Evolutionary conservation across 2,113 vertebrate species (phyloP).

Genomic region (Danio rerio): GRCz12tu NC_133181.1:12963001-12963500

Average conservation of each 20-base stretch:
- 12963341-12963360: slow-evolving; percentile 89
- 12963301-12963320: slow-evolving; percentile 84
- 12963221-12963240: slow-evolving; percentile 82
- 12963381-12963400: neutral
- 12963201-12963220: slow-evolving; percentile 82
- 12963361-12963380: slow-evolving; percentile 80
- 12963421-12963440: slow-evolving; percentile 46
- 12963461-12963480: slow-evolving; percentile 97
- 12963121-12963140: slow-evolving; percentile 78
- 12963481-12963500: slow-evolving; percentile 98
- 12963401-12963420: neutral
- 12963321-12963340: slow-evolving; percentile 89
- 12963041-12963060: slow-evolving; percentile 50
- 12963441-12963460: slow-evolving; percentile 94
- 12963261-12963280: slow-evolving; percentile 65
- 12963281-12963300: slow-evolving; percentile 82
- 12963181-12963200: slow-evolving; percentile 84
- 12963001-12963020: no score
- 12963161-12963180: slow-evolving; percentile 85
- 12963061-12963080: slow-evolving; percentile 91
- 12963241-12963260: slow-evolving; percentile 87
- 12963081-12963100: slow-evolving; percentile 89
- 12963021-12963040: no score
- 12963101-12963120: slow-evolving; percentile 68
- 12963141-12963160: slow-evolving; percentile 84